Base-by-base conservation (phyloP, 2,888 invertebrate genomes). In the Prostheceraeus crozeri region DNA sequence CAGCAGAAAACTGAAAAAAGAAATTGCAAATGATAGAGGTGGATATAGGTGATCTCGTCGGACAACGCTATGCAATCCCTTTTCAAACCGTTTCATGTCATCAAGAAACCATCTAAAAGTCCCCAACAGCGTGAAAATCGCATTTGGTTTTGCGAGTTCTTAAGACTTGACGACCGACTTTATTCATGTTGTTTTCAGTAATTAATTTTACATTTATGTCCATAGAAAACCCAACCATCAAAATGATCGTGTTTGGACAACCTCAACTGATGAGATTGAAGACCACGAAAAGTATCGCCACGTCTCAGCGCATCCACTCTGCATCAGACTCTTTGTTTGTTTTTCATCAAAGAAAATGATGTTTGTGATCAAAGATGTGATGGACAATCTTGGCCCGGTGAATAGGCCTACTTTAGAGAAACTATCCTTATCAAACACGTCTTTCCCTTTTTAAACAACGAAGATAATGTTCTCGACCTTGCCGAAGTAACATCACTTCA, bases 381-480 rank as follows among this genome's bases (percentile, higher is more conserved):
- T 48, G 48, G 23, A 23, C 48, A 19, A 48, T 28, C 48, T 48
- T 19, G 23, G 48, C 23, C 8, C 28, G 48, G 4, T 40, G n/a
- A 40, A 40, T 40, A n/a, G n/a, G n/a, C n/a, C n/a, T n/a, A 40
- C 19, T 48, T 21, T 48, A 40, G 45, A 16, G 45, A 40, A 14
- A 40, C 6, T 10, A n/a, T 40, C n/a, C 40, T 4, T 14, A 4
- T 21, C 23, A 10, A 48, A 23, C 11, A 25, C 4, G 4, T 8
- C 23, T 28, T 48, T 48, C 14, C 48, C 28, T 48, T 48, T 19
- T 48, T 48, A 4, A 19, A 8, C 11, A 48, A 48, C 10, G 48
- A 48, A 48, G 48, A 48, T 28, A 48, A 48, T 48, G 23, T 48
- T n/a, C 21, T 48, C 23, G 48, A 48, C 48, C 48, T 25, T 48